A percentile compares a stretch with the other conserved stretches of the same genome.
These are phyloP conservation scores for Brachionichthys hirsutus DNA, from an alignment of 2,113 vertebrate species.

Conservation along the genomic window DNA sequence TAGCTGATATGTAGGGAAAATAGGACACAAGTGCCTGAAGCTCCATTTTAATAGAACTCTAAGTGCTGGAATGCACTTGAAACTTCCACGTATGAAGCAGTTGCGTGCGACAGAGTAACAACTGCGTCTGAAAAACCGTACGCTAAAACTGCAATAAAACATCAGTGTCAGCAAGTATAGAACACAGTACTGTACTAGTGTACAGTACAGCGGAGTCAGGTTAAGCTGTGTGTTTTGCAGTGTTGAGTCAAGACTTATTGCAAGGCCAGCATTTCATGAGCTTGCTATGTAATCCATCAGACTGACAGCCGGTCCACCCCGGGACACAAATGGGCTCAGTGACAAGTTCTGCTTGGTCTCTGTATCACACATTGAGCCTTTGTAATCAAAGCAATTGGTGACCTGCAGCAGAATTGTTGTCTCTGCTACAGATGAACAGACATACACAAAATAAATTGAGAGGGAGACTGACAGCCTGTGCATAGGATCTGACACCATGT, in stretches of 20 bases:
- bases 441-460: constrained; percentile 12
- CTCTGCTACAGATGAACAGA: constrained; percentile 38
- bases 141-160: constrained; percentile 1
- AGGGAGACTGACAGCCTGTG: constrained; percentile 44
- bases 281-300: constrained; percentile 69
- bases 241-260: constrained; percentile 37
- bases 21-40: no score
- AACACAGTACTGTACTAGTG: constrained; percentile 1
- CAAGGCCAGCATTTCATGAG: constrained; percentile 60
- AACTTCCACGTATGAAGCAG: constrained; percentile 8
- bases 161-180: background rate
- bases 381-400: constrained; percentile 48
- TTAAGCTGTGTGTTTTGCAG: constrained; percentile 23
- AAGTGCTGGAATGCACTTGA: constrained; percentile 7
- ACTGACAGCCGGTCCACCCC: constrained; percentile 52
- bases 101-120: background rate
- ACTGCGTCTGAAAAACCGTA: background rate
- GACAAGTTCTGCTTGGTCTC: constrained; percentile 52
- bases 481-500: constrained; percentile 48
- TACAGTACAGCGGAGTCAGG: constrained; percentile 4
- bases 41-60: no score
- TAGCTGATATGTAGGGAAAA: no score
- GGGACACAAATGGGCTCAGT: constrained; percentile 42
- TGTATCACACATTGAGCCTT: constrained; percentile 33
- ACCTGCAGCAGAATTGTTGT: constrained; percentile 51